These are phyloP conservation scores for Macrotus californicus DNA, from an alignment of 2,113 vertebrate species.

Conservation along the genomic window DNA sequence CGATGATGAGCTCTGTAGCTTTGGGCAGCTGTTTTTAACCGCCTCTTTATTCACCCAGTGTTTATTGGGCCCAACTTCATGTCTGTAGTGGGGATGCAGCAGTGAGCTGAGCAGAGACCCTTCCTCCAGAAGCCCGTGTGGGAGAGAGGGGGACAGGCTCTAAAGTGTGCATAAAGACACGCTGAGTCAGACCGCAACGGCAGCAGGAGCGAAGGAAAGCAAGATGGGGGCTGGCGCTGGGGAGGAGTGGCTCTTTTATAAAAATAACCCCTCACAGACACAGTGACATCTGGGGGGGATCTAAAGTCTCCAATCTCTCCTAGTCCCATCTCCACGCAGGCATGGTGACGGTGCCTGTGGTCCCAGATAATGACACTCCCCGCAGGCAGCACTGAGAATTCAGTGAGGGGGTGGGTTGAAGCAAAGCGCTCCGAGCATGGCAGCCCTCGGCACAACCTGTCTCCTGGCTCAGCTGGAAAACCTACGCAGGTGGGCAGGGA, in stretches of 20 bases:
- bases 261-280: not conserved
- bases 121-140: not conserved
- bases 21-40: not conserved
- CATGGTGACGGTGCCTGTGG: too few species aligned
- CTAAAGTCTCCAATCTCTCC: not conserved
- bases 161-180: not conserved
- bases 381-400: too few species aligned
- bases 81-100: not conserved
- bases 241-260: not conserved
- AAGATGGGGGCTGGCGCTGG: not conserved
- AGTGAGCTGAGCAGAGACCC: not conserved
- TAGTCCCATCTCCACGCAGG: not conserved
- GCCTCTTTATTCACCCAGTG: conserved; percentile 25
- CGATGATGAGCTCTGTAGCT: not conserved
- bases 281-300: too few species aligned
- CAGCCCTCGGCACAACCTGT: not conserved
- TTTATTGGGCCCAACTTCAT: not conserved
- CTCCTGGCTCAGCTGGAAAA: not conserved
- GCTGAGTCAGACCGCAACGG: not conserved
- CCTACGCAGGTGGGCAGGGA: not conserved
- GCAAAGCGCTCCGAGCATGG: not conserved
- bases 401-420: not conserved
- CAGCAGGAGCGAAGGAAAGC: not conserved
- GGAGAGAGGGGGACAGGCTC: not conserved
- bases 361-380: too few species aligned